phyloP scores from a whole-genome alignment of 2,113 vertebrate species.

The Ammodramus savannarum region DNA sequence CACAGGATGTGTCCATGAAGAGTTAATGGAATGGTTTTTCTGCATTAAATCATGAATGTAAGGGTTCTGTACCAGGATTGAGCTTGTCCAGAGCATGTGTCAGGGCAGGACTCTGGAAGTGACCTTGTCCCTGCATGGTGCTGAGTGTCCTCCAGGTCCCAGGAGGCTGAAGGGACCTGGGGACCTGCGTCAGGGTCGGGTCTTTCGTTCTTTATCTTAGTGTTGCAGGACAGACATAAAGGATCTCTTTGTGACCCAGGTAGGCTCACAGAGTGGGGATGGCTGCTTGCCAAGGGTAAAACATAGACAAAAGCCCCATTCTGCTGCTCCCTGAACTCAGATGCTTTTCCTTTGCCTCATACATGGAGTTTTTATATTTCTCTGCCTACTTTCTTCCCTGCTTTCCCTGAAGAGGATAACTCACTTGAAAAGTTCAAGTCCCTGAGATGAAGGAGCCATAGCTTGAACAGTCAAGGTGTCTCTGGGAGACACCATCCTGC shows the following conservation, averaged over 20 bases:
- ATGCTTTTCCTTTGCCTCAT: slow-evolving; percentile 18
- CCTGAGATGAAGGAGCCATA: not conserved
- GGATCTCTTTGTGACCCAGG: slow-evolving; percentile 43
- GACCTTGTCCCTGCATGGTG: not conserved
- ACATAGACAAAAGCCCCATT: slow-evolving; percentile 35
- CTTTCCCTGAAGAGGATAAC: not conserved
- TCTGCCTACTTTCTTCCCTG: not conserved
- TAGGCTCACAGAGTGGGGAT: not conserved
- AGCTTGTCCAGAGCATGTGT: not conserved
- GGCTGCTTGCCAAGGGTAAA: not conserved
- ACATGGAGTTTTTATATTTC: not conserved
- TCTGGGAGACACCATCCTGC: not conserved
- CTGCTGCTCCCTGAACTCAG: not conserved
- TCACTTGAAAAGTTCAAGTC: not conserved
- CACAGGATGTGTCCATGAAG: not conserved
- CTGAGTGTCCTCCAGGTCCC: not conserved
- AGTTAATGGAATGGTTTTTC: not conserved
- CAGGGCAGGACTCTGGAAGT: not conserved
- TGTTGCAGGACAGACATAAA: not conserved
- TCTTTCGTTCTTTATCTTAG: not conserved
- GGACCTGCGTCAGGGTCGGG: fast-evolving
- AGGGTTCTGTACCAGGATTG: not conserved
- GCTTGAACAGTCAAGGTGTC: not conserved
- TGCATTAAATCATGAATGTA: not conserved
- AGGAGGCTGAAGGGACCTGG: not conserved